Evolutionary conservation across 2,888 invertebrate species (phyloP).

Genomic region (Brenthis hecate): DNA sequence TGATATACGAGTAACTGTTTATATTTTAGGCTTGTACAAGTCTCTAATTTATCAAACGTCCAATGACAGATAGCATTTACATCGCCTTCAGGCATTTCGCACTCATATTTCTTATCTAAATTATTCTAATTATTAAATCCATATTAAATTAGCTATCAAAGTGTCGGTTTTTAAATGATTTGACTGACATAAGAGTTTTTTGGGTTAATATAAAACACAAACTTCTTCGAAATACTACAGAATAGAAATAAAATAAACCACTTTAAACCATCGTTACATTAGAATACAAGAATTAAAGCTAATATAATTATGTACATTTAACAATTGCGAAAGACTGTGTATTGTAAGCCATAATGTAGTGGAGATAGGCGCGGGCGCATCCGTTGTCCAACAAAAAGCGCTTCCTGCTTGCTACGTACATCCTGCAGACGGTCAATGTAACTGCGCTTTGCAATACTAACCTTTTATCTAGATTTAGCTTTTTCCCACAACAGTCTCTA

Average conservation of each 20-base stretch:
- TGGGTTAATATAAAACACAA: too few relatives aligned
- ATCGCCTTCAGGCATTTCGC: conserved; percentile 1
- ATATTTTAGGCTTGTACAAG: background rate
- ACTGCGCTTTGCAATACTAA: conserved; percentile 22
- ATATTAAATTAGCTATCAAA: too few relatives aligned
- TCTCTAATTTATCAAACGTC: conserved; percentile 16
- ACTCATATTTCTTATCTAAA: conserved; percentile 15
- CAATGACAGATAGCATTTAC: conserved; percentile 9
- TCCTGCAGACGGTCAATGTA: conserved; percentile 28
- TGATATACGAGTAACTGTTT: conserved; percentile 10
- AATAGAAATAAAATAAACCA: too few relatives aligned
- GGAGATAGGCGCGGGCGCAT: conserved; percentile 35
- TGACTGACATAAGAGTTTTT: too few relatives aligned
- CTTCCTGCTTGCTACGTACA: conserved; percentile 30
- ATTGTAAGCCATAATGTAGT: conserved; percentile 4
- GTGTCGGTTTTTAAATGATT: too few relatives aligned
- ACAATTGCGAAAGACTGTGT: conserved; percentile 6
- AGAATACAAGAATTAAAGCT: background rate
- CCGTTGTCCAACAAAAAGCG: conserved; percentile 34
- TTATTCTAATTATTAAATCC: conserved; percentile 4
- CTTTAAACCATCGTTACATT: too few relatives aligned
- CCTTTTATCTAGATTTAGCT: conserved; percentile 16
- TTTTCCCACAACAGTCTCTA: conserved; percentile 9
- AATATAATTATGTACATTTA: background rate
- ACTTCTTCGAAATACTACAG: too few relatives aligned